These are phyloP conservation scores for Galago senegalensis DNA, from an alignment of 2,797 vertebrate species.

Conservation along the genomic window DNA sequence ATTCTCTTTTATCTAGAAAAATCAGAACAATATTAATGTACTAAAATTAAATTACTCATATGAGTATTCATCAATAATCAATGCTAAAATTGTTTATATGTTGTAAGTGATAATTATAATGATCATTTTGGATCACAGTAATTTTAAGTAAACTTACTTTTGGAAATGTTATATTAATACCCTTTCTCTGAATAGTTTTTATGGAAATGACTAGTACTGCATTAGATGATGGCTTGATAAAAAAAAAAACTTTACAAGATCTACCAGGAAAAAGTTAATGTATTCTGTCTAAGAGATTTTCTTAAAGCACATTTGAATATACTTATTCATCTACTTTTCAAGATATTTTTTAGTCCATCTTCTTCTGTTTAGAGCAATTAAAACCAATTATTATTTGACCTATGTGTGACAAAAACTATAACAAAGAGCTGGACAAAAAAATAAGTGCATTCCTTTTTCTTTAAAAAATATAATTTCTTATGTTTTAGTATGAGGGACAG, in stretches of 20 bases:
- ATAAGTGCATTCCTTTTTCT: neutral
- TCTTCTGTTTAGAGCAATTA: neutral
- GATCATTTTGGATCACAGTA: neutral
- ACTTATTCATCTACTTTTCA: neutral
- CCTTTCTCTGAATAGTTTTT: constrained; percentile 7
- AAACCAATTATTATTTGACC: neutral
- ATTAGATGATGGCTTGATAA: neutral
- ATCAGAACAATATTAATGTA: constrained; percentile 23
- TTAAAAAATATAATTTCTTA: neutral
- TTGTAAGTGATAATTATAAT: neutral
- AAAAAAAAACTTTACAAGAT: neutral
- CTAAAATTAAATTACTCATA: constrained; percentile 26
- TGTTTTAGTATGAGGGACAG: neutral
- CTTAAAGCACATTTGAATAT: constrained; percentile 3
- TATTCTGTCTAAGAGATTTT: neutral
- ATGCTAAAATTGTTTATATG: neutral
- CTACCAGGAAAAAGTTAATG: neutral
- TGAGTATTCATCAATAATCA: neutral
- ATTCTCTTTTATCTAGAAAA: neutral
- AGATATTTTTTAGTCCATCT: neutral
- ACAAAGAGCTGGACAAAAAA: neutral
- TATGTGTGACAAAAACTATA: neutral
- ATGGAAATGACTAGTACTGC: constrained; percentile 12
- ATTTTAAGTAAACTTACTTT: constrained; percentile 12
- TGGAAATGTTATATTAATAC: neutral